A percentile compares a stretch with the other conserved stretches of the same genome.
These are phyloP conservation scores for Aepyceros melampus DNA, from an alignment of 2,113 vertebrate genomes.

Conservation along the genomic window DNA sequence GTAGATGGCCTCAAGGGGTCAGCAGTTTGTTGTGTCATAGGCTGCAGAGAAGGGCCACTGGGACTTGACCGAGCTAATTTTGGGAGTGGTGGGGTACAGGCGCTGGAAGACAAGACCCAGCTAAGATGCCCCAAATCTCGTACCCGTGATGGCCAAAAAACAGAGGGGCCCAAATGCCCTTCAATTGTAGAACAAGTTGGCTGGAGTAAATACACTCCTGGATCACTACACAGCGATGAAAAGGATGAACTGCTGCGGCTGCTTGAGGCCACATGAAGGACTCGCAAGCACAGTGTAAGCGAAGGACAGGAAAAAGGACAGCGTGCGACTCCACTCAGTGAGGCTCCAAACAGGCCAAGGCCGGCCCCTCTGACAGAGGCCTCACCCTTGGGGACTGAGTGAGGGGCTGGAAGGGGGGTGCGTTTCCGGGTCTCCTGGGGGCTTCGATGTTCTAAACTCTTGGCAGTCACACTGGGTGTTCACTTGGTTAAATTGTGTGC, in stretches of 20 bases:
- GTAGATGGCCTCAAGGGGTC: neutral
- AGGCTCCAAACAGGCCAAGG: neutral
- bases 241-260: neutral
- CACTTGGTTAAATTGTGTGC: neutral
- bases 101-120: neutral
- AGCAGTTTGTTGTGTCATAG: neutral
- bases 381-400: neutral
- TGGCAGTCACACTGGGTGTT: neutral
- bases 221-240: neutral
- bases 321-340: neutral
- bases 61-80: neutral
- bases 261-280: neutral
- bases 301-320: neutral
- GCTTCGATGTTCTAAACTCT: neutral
- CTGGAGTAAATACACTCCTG: neutral
- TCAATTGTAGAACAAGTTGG: neutral
- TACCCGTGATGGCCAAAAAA: fast-evolving
- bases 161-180: neutral
- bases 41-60: neutral
- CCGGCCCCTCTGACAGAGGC: neutral
- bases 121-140: no score
- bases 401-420: neutral
- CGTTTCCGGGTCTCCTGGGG: neutral
- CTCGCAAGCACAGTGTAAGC: neutral
- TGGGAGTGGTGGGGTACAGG: neutral